Conservation (phyloP, 37 sponge, comb jelly and placozoan species). For the Aplysina aerophoba region DNA sequence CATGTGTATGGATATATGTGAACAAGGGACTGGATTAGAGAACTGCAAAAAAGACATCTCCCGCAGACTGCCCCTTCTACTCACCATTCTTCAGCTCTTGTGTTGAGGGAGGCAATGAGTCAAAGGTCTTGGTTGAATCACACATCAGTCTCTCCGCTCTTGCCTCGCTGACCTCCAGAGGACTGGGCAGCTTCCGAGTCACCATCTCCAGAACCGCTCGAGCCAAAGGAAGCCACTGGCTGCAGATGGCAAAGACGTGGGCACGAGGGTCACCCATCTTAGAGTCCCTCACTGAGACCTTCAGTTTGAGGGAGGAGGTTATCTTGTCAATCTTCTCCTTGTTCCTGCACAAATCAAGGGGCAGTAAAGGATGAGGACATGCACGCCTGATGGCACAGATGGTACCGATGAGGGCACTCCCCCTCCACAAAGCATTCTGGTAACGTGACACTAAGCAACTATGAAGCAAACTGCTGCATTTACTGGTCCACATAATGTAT, state of each 20-base stretch:
- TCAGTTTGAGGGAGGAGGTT: constrained; percentile 72
- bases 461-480: no score
- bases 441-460: no score
- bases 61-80: constrained; percentile 37
- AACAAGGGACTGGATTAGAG: background rate
- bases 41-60: background rate
- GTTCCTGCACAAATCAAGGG: constrained; percentile 50
- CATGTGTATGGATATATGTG: constrained; percentile 33
- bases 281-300: constrained; percentile 81
- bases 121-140: constrained; percentile 51
- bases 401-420: no score
- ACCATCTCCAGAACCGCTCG: constrained; percentile 86
- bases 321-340: constrained; percentile 90
- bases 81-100: constrained; percentile 76
- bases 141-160: constrained; percentile 90
- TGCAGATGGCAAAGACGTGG: constrained; percentile 84
- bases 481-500: no score
- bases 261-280: constrained; percentile 68
- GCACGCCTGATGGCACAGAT: no score
- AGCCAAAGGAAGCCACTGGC: constrained; percentile 96
- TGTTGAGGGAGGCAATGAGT: constrained; percentile 76
- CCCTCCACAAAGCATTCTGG: no score
- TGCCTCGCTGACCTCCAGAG: constrained; percentile 66
- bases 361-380: no score
- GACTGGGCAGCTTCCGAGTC: constrained; percentile 77